Evolutionary conservation across 1,140 invertebrate genomes (phyloP).

Genomic region (Drosophila ambigua): DNA sequence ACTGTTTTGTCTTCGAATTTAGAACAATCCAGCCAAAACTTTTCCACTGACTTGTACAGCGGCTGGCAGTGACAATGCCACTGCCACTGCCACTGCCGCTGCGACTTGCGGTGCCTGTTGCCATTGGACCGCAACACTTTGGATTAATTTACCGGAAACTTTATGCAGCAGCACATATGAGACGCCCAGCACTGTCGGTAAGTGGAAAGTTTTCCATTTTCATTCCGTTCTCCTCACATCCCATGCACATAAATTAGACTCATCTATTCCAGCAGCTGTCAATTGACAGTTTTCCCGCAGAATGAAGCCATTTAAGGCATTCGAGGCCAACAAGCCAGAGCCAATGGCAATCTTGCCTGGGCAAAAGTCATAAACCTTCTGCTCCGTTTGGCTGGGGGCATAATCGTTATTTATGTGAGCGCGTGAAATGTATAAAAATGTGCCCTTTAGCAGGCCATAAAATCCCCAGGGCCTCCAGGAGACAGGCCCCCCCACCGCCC

Average conservation of each 20-base stretch:
- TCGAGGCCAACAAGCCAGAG: slow-evolving; percentile 39
- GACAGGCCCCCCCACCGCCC: neutral
- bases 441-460: slow-evolving; percentile 63
- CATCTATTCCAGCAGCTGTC: slow-evolving; percentile 59
- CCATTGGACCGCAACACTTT: slow-evolving; percentile 61
- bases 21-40: slow-evolving; percentile 50
- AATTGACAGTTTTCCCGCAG: slow-evolving; percentile 66
- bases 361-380: slow-evolving; percentile 73
- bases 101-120: slow-evolving; percentile 29
- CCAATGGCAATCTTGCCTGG: slow-evolving; percentile 58
- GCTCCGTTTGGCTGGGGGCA: slow-evolving; percentile 50
- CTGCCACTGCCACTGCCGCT: too few relatives aligned
- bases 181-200: slow-evolving; percentile 14
- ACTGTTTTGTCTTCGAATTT: slow-evolving; percentile 62
- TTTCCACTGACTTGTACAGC: slow-evolving; percentile 50
- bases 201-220: slow-evolving; percentile 56
- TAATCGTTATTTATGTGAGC: slow-evolving; percentile 79
- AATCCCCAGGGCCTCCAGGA: slow-evolving; percentile 25
- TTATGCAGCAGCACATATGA: slow-evolving; percentile 27
- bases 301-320: slow-evolving; percentile 72
- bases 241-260: slow-evolving; percentile 57
- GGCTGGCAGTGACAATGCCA: too few relatives aligned
- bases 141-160: slow-evolving; percentile 78
- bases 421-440: slow-evolving; percentile 80
- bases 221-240: slow-evolving; percentile 45